phyloP scores from a whole-genome alignment of 2,113 vertebrate species.

The Callionymus lyra region DNA sequence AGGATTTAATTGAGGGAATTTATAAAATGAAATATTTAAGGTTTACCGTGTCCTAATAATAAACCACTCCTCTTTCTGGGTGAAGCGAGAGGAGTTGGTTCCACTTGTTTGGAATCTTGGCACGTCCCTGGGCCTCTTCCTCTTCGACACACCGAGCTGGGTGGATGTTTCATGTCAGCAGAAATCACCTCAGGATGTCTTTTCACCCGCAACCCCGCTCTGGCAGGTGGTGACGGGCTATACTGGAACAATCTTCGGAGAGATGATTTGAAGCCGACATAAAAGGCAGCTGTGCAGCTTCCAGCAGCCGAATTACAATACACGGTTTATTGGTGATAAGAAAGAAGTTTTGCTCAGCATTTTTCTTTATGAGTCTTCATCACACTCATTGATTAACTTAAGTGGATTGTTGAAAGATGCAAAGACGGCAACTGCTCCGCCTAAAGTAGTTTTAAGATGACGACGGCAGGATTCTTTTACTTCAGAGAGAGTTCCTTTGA shows the following conservation, averaged over 20 bases:
- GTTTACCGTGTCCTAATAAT: slow-evolving; percentile 5
- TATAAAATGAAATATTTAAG: slow-evolving; percentile 9
- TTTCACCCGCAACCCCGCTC: slow-evolving; percentile 22
- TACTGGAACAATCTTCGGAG: slow-evolving; percentile 33
- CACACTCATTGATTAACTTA: not conserved
- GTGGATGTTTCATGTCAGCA: slow-evolving; percentile 34
- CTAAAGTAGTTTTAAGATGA: not conserved
- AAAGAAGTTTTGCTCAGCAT: slow-evolving; percentile 12
- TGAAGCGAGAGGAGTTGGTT: slow-evolving; percentile 12
- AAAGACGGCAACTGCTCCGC: not conserved
- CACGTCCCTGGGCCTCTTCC: slow-evolving; percentile 24
- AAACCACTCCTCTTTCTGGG: slow-evolving; percentile 17
- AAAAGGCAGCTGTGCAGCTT: slow-evolving; percentile 7
- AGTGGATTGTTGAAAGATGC: too few relatives aligned
- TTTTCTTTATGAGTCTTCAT: too few relatives aligned
- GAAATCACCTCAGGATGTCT: slow-evolving; percentile 29
- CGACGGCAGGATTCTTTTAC: too few relatives aligned
- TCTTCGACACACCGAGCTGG: slow-evolving; percentile 21
- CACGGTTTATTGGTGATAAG: not conserved
- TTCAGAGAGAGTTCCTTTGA: too few relatives aligned
- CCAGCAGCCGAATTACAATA: slow-evolving; percentile 25
- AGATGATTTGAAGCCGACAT: slow-evolving; percentile 19
- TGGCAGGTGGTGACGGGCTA: slow-evolving; percentile 32
- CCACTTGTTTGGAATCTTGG: slow-evolving; percentile 16
- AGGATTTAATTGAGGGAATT: slow-evolving; percentile 19